Evolutionary conservation across 2,888 invertebrate genomes (phyloP), one percentile per base, ranked within the genome.

Genomic region (Formica aserva): DNA sequence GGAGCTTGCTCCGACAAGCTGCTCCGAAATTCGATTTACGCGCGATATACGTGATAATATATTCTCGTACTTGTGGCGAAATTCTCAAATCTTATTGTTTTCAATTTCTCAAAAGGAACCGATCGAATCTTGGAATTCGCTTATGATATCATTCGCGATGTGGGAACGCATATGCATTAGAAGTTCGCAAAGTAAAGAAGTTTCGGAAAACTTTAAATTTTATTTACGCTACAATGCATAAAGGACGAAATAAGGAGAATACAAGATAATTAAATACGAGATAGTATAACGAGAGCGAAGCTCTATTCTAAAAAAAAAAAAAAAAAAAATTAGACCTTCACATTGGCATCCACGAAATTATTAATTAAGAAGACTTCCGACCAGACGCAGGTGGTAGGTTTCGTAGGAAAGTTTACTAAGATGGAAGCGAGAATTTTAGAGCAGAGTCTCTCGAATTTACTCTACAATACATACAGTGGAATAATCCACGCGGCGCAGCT

Each of bases 401-500:
- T 55, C 71, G n/a, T 29, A n/a, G 71, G 29, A 35, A 9, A 71
- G 29, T 29, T 72, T 5, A 26, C 18, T n/a, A 65, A 57, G 41
- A 45, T 35, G 35, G 65, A 15, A n/a, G 8, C 29, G 65, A 29
- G 32, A 63, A 29, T 32, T 45, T 35, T 35, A 2, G 32, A 26
- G 8, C 38, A 3, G 52, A n/a, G 1, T 52, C n/a, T 57, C 38
- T 55, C 38, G 11, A 52, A 69, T 78, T 57, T 57, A 29, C 32
- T 69, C 22, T 38, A 15, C 71, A 11, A 32, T 29, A 32, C 57
- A 32, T 8, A 71, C 71, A 45, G 71, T 60, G 78, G 60, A 78
- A 71, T 71, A 78, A 60, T 78, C 78, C 57, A 41, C 71, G 78
- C 29, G 29, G 32, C 57, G 38, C 55, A 41, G 29, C 55, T 69